phyloP scores from a whole-genome alignment of 2,113 vertebrate species.

The Cromileptes altivelis region DNA sequence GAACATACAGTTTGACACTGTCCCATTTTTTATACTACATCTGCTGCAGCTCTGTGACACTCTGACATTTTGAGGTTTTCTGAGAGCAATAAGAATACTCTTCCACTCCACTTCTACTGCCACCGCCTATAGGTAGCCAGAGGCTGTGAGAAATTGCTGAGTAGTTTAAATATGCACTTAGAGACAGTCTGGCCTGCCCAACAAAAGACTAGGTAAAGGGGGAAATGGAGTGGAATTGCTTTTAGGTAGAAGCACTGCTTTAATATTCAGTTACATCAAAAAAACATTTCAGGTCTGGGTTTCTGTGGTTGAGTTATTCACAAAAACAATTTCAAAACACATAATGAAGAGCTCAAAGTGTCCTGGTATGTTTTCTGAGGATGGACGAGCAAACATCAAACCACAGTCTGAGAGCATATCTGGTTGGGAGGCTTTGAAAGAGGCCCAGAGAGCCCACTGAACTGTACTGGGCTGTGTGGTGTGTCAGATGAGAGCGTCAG shows the following conservation, averaged over 20 bases:
- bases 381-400: slow-evolving; percentile 60
- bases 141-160: slow-evolving; percentile 62
- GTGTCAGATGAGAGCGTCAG: slow-evolving; percentile 22
- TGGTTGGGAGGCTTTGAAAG: slow-evolving; percentile 42
- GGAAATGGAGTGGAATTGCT: slow-evolving; percentile 64
- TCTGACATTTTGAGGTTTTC: slow-evolving; percentile 45
- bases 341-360: slow-evolving; percentile 48
- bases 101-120: slow-evolving; percentile 34
- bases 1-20: slow-evolving; percentile 2
- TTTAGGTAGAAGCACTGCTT: slow-evolving; percentile 60
- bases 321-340: slow-evolving; percentile 47
- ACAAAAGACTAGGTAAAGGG: slow-evolving; percentile 59
- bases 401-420: slow-evolving; percentile 40
- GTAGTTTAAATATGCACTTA: slow-evolving; percentile 74
- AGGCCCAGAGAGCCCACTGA: slow-evolving; percentile 30
- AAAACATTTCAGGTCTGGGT: slow-evolving; percentile 24
- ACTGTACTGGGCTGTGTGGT: slow-evolving; percentile 21
- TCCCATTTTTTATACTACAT: slow-evolving; percentile 12
- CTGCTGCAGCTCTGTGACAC: not conserved
- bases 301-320: slow-evolving; percentile 43
- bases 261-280: slow-evolving; percentile 63
- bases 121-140: slow-evolving; percentile 48
- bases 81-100: slow-evolving; percentile 36
- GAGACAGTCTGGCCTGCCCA: slow-evolving; percentile 48
- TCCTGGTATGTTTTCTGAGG: slow-evolving; percentile 48